Evolutionary conservation across 2,113 vertebrate species (phyloP).

Genomic region (Pandion haliaetus): DNA sequence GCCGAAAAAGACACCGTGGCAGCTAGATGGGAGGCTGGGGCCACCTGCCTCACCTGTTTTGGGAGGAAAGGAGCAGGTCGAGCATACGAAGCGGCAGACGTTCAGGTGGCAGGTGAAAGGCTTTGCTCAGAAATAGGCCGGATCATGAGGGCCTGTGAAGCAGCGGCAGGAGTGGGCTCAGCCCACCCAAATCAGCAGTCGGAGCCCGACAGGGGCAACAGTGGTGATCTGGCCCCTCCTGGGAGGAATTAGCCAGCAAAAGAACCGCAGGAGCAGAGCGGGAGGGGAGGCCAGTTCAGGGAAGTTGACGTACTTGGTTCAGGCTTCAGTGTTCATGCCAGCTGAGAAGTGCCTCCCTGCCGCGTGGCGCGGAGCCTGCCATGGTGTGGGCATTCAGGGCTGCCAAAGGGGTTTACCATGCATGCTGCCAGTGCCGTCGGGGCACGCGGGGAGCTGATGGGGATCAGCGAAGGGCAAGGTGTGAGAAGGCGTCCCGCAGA

Average conservation of each 20-base stretch:
- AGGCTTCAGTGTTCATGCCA: neutral
- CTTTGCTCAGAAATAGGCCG: neutral
- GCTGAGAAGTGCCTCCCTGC: neutral
- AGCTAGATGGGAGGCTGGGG: neutral
- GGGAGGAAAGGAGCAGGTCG: neutral
- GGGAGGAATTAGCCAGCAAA: neutral
- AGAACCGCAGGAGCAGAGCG: neutral
- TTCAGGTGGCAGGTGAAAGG: neutral
- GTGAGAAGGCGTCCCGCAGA: neutral
- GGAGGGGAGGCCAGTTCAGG: neutral
- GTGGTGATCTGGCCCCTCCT: neutral
- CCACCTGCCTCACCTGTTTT: neutral
- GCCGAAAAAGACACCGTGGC: neutral
- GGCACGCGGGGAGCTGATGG: rapidly evolving
- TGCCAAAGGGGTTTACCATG: too few species aligned
- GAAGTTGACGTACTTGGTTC: neutral
- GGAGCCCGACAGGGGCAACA: neutral
- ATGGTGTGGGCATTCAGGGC: rapidly evolving
- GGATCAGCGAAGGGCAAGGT: neutral
- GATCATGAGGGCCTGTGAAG: neutral
- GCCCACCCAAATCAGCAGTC: neutral
- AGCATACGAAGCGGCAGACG: neutral
- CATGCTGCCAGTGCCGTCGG: rapidly evolving
- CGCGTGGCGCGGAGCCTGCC: too few species aligned
- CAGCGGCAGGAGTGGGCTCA: neutral